These are phyloP conservation scores for Pammene fasciana DNA, from an alignment of 2,888 invertebrate genomes.

Conservation along the genomic window DNA sequence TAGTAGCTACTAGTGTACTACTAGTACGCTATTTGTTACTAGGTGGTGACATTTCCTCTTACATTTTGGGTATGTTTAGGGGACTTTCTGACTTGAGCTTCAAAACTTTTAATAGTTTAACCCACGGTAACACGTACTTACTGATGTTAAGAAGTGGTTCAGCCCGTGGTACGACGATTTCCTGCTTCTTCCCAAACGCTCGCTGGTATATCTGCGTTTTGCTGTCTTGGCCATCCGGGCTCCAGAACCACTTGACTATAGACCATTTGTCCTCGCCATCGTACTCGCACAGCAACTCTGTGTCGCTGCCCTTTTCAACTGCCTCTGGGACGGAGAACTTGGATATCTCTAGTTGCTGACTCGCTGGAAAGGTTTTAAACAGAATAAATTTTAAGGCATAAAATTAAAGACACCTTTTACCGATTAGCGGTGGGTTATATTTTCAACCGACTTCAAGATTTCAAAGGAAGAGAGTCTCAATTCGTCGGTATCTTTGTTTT, in stretches of 20 bases:
- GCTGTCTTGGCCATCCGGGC: not conserved
- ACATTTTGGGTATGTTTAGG: too few species aligned
- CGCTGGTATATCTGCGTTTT: conserved; percentile 13
- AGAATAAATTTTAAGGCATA: not conserved
- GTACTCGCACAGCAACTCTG: conserved; percentile 37
- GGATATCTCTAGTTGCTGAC: conserved; percentile 63
- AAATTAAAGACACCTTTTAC: not conserved
- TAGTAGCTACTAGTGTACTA: too few species aligned
- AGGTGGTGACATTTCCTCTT: too few species aligned
- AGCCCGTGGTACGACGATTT: not conserved
- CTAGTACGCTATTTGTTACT: too few species aligned
- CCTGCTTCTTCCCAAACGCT: too few species aligned
- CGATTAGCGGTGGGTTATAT: too few species aligned
- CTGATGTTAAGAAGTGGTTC: conserved; percentile 23
- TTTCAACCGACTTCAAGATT: too few species aligned
- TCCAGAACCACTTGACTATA: conserved; percentile 22
- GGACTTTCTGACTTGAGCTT: too few species aligned
- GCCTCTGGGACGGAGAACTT: conserved; percentile 65
- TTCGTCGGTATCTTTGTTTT: too few species aligned
- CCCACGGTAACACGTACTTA: not conserved
- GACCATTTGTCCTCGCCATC: not conserved
- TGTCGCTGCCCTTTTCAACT: conserved; percentile 57
- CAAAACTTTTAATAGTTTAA: too few species aligned
- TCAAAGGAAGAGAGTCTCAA: too few species aligned
- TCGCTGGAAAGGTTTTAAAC: conserved; percentile 60